These are phyloP conservation scores for Tenrec ecaudatus DNA, from an alignment of 2,113 vertebrate genomes.

Conservation along the genomic window DNA sequence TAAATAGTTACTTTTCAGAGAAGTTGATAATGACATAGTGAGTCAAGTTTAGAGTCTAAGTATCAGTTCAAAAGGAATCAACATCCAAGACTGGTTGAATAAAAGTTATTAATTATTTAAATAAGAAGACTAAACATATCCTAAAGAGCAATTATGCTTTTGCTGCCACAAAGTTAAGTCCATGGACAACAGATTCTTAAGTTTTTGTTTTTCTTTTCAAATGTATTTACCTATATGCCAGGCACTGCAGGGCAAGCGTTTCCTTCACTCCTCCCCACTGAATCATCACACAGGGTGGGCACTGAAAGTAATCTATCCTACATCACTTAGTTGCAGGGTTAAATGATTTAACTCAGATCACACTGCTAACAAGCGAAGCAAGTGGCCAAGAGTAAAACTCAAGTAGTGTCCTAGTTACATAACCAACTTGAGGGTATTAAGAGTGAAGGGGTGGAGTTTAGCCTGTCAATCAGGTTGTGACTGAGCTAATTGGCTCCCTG, in stretches of 20 bases:
- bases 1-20: conserved; percentile 27
- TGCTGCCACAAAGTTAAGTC: conserved; percentile 21
- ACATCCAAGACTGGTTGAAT: background rate
- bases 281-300: background rate
- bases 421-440: no score
- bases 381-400: conserved; percentile 22
- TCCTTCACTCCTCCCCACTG: background rate
- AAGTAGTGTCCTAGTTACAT: conserved; percentile 5
- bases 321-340: no score
- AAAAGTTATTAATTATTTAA: conserved; percentile 49
- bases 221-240: background rate
- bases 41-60: conserved; percentile 37
- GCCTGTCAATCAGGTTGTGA: no score
- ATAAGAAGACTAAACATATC: conserved; percentile 37
- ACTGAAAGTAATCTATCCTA: background rate
- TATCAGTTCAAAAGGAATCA: conserved; percentile 43
- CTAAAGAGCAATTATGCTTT: conserved; percentile 27
- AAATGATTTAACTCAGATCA: background rate
- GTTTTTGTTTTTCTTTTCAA: background rate
- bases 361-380: background rate
- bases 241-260: background rate
- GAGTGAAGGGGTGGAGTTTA: no score
- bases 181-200: background rate
- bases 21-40: conserved; percentile 4
- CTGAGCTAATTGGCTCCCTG: no score